phyloP scores from a whole-genome alignment of 2,113 vertebrate genomes.

The Taurulus bubalis region DNA sequence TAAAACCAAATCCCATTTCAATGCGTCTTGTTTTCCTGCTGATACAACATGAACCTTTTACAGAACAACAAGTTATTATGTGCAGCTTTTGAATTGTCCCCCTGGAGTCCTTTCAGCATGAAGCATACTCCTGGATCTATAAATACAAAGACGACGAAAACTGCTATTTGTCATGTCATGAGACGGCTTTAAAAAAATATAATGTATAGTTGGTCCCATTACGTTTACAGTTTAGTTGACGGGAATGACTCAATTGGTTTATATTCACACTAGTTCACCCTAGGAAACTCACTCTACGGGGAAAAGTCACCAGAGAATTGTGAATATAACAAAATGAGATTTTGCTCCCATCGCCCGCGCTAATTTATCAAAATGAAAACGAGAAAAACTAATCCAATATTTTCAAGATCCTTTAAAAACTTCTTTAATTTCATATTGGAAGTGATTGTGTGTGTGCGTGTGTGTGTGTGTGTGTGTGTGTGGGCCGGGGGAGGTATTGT shows the following conservation, averaged over 20 bases:
- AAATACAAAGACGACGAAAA: no score
- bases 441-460: no score
- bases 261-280: background rate
- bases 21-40: background rate
- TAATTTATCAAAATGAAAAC: background rate
- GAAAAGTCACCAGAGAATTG: slow-evolving; percentile 3
- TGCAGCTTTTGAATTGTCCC: background rate
- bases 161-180: background rate
- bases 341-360: background rate
- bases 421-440: background rate
- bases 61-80: background rate
- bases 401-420: background rate
- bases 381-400: background rate
- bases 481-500: no score
- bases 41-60: background rate
- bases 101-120: no score
- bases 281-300: background rate
- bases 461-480: no score
- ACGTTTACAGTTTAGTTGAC: background rate
- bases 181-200: slow-evolving; percentile 7
- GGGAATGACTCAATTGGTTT: background rate
- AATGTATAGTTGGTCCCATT: background rate
- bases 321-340: background rate
- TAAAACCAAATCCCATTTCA: background rate
- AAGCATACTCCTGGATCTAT: no score